These are phyloP conservation scores for Equus quagga DNA, from an alignment of 2,113 vertebrate species.

Conservation along the genomic window DNA sequence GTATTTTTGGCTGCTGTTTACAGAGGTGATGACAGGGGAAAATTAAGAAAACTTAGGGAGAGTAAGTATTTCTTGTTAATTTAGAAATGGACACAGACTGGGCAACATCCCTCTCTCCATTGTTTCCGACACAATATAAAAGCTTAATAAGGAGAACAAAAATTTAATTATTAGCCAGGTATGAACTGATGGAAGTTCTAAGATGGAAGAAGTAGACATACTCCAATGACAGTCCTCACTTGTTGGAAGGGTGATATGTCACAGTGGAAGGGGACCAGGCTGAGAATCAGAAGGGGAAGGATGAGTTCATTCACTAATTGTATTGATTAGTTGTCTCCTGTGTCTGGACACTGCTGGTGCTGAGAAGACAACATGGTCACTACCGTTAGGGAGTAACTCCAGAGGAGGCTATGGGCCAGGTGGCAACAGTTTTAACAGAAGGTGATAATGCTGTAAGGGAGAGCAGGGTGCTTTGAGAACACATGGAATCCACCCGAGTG, in stretches of 20 bases:
- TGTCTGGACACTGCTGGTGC: background rate
- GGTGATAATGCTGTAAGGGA: background rate
- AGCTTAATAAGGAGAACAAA: slow-evolving; percentile 13
- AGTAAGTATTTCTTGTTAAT: slow-evolving; percentile 36
- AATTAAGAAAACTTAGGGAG: slow-evolving; percentile 24
- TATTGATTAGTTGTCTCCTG: background rate
- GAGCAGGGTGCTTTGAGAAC: background rate
- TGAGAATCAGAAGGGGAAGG: background rate
- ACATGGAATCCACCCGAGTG: background rate
- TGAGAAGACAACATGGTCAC: background rate
- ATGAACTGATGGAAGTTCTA: background rate
- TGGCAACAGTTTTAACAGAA: background rate
- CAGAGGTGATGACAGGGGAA: background rate
- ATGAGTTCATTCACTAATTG: background rate
- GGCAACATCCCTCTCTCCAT: background rate
- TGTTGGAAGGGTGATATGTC: background rate
- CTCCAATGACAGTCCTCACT: background rate
- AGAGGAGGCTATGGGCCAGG: background rate
- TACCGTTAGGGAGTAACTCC: background rate
- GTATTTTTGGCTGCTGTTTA: slow-evolving; percentile 52
- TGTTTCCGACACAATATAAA: background rate
- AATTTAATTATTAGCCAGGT: slow-evolving; percentile 3
- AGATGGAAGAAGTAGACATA: background rate
- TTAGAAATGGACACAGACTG: background rate
- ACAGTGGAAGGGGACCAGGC: background rate